These are phyloP conservation scores for Furnarius figulus DNA, from an alignment of 2,113 vertebrate species.

Conservation along the genomic window DNA sequence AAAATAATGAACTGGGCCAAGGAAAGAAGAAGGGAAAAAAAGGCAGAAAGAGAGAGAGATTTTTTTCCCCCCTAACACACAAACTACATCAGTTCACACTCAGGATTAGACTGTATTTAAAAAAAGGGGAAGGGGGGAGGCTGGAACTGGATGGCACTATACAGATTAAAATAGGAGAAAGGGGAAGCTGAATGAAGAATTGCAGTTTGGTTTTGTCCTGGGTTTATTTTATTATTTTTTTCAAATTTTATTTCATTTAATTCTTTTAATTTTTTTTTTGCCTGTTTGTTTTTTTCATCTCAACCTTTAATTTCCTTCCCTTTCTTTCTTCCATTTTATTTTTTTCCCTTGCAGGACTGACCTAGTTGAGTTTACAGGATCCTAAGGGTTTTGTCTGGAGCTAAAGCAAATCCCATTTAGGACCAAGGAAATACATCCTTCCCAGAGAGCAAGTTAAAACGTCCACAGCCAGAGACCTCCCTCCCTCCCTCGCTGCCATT, in stretches of 20 bases:
- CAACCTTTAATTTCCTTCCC: conserved; percentile 7
- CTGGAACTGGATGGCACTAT: conserved; percentile 65
- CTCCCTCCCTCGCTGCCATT: background rate
- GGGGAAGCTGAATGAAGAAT: conserved; percentile 53
- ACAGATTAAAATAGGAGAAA: conserved; percentile 75
- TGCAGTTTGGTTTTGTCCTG: conserved; percentile 42
- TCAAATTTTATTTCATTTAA: background rate
- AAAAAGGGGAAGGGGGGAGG: conserved; percentile 70
- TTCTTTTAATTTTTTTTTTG: background rate
- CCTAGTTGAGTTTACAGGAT: conserved; percentile 62
- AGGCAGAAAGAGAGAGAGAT: conserved; percentile 82
- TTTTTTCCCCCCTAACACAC: conserved; percentile 71
- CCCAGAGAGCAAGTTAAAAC: conserved; percentile 42
- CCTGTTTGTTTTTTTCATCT: background rate
- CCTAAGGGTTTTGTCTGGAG: conserved; percentile 55
- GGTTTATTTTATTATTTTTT: conserved; percentile 1
- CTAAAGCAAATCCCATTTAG: conserved; percentile 40
- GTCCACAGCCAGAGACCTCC: background rate
- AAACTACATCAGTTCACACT: conserved; percentile 85
- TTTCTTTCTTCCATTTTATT: conserved; percentile 1
- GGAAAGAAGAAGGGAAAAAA: conserved; percentile 85
- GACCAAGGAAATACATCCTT: conserved; percentile 57
- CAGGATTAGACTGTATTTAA: conserved; percentile 82
- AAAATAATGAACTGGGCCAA: conserved; percentile 99
- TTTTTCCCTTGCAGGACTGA: conserved; percentile 12